Evolutionary conservation across 2,888 invertebrate genomes (phyloP), one percentile per base, ranked within the genome.

Genomic region (Pandemis heparana): DNA sequence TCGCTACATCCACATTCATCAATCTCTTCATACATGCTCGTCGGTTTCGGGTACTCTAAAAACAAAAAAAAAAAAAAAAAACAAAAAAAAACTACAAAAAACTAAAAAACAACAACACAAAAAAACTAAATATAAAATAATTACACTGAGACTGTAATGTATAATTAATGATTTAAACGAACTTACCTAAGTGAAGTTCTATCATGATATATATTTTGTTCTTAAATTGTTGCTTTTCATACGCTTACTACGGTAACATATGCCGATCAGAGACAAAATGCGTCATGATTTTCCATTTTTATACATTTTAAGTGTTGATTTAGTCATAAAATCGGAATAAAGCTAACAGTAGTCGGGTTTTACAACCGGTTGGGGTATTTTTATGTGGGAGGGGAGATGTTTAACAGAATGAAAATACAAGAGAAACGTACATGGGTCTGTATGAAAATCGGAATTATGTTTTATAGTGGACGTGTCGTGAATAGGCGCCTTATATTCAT

Each of bases 361-460:
- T 89, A 90, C 83, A 86, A 81, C 86, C 85, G 83, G 84, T 85
- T 81, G 80, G 87, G 86, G 88, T 84, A 87, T 87, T 89, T 89
- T 89, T 89, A 87, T 88, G 85, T 80, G 82, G 78, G 83, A 84
- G 84, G 85, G 84, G 87, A 85, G 85, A 85, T 85, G 83, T 86
- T 89, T 84, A 87, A 83, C 84, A 87, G 86, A 87, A 89, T 88
- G 87, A 87, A 87, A 88, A 91, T 88, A 89, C 85, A 86, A 86
- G 79, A 78, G 78, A 76, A 82, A 80, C 79, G 77, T 74, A 79
- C 81, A 80, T 75, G 80, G 80, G 85, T 88, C 88, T 86, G 87
- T 88, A 92, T 91, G 90, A 91, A 93, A 94, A 92, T 92, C 92
- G 83, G 89, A 90, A 88, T 91, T 92, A 92, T 92, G 91, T 92